Percentiles rank a stretch among this genome's conserved stretches.
Evolutionary conservation across 2,113 vertebrate species (phyloP).

Genomic region (Sminthopsis crassicaudata): DNA sequence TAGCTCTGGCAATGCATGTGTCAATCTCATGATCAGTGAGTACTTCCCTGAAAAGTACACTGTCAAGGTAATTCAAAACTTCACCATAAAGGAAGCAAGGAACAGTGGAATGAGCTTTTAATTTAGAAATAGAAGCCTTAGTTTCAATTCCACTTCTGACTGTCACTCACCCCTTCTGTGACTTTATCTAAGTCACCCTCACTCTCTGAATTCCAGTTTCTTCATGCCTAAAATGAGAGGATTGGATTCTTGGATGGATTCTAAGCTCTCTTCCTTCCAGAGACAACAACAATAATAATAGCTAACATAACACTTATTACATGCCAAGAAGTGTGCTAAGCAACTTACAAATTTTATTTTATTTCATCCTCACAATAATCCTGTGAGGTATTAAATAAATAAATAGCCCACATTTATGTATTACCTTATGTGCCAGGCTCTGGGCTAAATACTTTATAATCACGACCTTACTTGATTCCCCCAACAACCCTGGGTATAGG

Average conservation of each 20-base stretch:
- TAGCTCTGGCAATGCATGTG: no score
- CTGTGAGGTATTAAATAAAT: background rate
- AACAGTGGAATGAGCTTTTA: background rate
- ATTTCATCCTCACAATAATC: background rate
- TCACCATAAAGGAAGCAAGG: background rate
- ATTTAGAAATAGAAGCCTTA: background rate
- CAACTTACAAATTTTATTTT: background rate
- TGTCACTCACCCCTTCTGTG: background rate
- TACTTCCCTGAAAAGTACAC: no score
- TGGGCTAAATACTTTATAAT: background rate
- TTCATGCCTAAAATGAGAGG: background rate
- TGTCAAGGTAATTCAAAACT: no score
- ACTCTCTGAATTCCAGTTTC: background rate
- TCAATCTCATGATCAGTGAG: no score
- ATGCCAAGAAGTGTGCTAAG: background rate
- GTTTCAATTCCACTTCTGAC: background rate
- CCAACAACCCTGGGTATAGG: background rate
- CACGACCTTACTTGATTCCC: background rate
- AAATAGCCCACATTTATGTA: background rate
- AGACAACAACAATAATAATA: background rate
- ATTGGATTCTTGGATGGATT: background rate
- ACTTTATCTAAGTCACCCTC: background rate
- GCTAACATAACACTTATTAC: background rate
- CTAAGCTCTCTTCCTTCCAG: background rate
- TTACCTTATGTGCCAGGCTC: background rate